Percentiles rank a stretch among this genome's conserved stretches.
Conservation (phyloP, 2,888 invertebrate genomes). For the Metallyticus violacea region DNA sequence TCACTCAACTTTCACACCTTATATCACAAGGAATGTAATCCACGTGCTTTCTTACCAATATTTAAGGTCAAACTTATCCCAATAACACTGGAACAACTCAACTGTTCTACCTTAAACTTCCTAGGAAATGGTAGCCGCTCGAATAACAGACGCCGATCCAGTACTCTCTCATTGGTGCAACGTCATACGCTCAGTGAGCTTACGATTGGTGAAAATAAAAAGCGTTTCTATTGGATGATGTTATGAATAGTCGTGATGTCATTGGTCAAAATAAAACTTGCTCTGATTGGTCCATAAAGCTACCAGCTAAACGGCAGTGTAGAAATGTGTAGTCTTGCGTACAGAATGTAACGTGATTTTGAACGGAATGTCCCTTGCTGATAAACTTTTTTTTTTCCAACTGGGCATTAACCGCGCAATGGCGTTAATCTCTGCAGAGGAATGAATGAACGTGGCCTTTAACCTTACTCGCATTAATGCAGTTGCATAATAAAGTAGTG, state of each 20-base stretch:
- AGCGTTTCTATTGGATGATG: constrained; percentile 12
- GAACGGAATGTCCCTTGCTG: background rate
- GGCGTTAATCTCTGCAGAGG: background rate
- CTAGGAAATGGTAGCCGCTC: background rate
- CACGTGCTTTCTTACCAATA: background rate
- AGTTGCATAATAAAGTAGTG: background rate
- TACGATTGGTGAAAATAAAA: constrained; percentile 21
- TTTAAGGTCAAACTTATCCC: background rate
- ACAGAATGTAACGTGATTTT: background rate
- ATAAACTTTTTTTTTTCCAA: background rate
- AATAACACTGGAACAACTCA: background rate
- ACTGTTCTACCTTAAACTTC: background rate
- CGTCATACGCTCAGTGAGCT: background rate
- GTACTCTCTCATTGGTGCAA: background rate
- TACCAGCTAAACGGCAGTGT: background rate
- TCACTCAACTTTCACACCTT: background rate
- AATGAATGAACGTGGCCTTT: background rate
- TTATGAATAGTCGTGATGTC: background rate
- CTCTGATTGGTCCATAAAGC: constrained; percentile 24
- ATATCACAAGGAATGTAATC: background rate
- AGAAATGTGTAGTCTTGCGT: background rate
- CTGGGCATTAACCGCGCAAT: background rate
- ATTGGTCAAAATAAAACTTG: constrained; percentile 32
- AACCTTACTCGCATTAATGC: background rate
- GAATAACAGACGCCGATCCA: background rate